A percentile compares a stretch with the other conserved stretches of the same genome.
phyloP scores from a whole-genome alignment of 2,113 vertebrate genomes.

The Leiothrix lutea region DNA sequence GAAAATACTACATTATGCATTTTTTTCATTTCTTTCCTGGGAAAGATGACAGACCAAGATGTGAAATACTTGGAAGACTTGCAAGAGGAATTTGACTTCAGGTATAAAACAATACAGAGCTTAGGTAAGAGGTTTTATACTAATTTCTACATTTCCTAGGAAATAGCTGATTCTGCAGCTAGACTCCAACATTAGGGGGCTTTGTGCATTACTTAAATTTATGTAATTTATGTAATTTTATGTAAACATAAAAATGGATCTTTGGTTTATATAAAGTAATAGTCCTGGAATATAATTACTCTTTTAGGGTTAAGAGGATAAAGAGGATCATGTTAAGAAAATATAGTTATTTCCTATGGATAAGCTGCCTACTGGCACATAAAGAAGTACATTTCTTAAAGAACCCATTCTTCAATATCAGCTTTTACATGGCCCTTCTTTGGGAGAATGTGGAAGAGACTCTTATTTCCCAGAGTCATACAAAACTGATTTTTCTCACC shows the following conservation, averaged over 20 bases:
- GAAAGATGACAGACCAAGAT: conserved; percentile 92
- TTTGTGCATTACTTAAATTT: background rate
- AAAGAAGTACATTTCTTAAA: background rate
- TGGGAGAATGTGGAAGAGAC: background rate
- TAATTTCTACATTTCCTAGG: background rate
- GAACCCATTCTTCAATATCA: background rate
- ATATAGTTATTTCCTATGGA: background rate
- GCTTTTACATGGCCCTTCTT: background rate
- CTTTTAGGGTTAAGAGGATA: background rate
- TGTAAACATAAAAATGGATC: background rate
- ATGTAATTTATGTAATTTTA: no score
- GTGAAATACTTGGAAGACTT: conserved; percentile 94
- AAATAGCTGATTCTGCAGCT: background rate
- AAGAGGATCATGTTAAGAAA: background rate
- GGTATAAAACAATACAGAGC: conserved; percentile 93
- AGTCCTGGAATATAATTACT: background rate
- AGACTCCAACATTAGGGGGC: rapidly evolving
- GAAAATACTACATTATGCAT: background rate
- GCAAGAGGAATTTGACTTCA: conserved; percentile 98
- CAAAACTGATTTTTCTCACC: background rate
- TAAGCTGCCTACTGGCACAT: background rate
- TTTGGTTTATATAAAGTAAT: background rate
- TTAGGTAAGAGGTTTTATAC: conserved; percentile 79
- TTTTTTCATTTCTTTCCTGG: background rate
- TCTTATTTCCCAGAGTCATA: background rate